Evolutionary conservation across 2,888 invertebrate species (phyloP), one percentile per base, ranked within the genome.

Genomic region (Cacoxenus indagator): DNA sequence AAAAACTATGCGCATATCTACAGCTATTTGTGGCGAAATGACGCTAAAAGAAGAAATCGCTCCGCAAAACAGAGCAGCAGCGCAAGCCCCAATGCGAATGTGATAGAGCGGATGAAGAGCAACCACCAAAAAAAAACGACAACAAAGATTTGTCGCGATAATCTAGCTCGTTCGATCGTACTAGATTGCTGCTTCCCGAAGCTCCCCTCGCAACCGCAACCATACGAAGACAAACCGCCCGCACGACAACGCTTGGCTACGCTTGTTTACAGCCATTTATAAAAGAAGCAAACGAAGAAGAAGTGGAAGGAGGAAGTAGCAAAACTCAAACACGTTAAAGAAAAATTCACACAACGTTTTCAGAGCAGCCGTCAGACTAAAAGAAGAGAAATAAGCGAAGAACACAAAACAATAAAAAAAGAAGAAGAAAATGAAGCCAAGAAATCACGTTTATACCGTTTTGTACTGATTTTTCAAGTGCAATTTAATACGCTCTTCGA

Each of bases 381-480:
- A 29, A 31, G 14, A 45, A 61, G 9, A 29, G 55, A 55, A 14
- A 24, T 1, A 9, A 29, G 51, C 4, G 19, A 37, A 31, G 51
- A 59, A 22, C 27, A 17, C 5, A 22, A 31, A 22, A 67, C 51
- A 26, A 71, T 57, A 65, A 66, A 70, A 70, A 67, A 71, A 66
- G 69, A 75, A 70, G 77, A 72, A 77, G 65, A 73, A 70, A 78
- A 80, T 75, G 77, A 76, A 83, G 83, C 83, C 81, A 81, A 76
- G 77, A 76, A 83, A 81, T 81, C 81, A 81, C 81, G 81, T 81
- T 81, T 81, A 75, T 81, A 81, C 81, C 81, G 81, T 81, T 81
- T 81, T 81, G 80, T 83, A 77, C 79, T 82, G 80, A 80, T 82
- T 80, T 82, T 82, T 83, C 80, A 80, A 80, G 80, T 80, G 80